phyloP scores from a whole-genome alignment of 2,797 vertebrate species.

The Dallia pectoralis region DNA sequence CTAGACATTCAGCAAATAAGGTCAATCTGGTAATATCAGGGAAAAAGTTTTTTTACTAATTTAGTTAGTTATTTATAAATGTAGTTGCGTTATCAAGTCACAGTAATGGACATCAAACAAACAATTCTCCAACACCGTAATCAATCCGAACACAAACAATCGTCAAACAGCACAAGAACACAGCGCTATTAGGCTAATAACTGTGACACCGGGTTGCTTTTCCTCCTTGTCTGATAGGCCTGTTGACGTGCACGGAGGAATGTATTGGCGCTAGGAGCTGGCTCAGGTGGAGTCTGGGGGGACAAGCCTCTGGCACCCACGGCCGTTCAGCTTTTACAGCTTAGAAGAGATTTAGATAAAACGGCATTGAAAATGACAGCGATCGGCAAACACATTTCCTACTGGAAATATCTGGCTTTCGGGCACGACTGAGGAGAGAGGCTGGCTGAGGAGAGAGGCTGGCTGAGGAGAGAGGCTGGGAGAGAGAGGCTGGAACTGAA shows the following conservation, averaged over 20 bases:
- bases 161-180: no score
- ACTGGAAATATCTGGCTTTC: constrained; percentile 49
- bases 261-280: not conserved
- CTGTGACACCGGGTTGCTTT: not conserved
- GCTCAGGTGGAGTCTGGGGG: constrained; percentile 13
- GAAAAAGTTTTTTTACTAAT: no score
- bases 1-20: no score
- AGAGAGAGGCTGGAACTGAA: constrained; percentile 16
- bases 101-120: no score
- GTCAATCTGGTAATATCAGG: no score
- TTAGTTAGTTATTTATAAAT: no score
- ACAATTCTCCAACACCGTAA: no score
- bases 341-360: constrained; percentile 50
- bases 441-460: no score
- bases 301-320: constrained; percentile 21
- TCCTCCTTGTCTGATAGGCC: not conserved
- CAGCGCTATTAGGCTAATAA: not conserved
- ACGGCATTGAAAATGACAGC: constrained; percentile 48
- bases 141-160: no score
- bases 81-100: no score
- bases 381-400: constrained; percentile 32
- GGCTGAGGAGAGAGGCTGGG: no score
- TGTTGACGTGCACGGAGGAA: constrained; percentile 1
- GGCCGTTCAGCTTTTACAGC: constrained; percentile 28
- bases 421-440: constrained; percentile 38